Base-by-base conservation (phyloP, 2,888 invertebrate genomes). In the Hypena proboscidalis region DNA sequence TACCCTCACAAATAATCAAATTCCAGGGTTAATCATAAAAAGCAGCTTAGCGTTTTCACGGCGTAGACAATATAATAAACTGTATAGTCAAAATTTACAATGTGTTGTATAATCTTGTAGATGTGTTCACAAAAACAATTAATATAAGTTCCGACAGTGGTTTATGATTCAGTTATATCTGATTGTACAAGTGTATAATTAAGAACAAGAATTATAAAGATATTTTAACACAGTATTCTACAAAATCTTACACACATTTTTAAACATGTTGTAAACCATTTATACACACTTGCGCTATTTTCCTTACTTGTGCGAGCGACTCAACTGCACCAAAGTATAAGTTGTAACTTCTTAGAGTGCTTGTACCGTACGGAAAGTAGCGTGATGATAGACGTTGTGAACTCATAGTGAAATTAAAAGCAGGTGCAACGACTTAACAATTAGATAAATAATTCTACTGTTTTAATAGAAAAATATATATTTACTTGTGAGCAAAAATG, bases 371-470 rank as follows among this genome's bases (percentile, higher is more conserved):
- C 14, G 13, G n/a, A 13, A 6, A 14, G 14, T 11, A 29, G 15
- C 29, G 15, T 17, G n/a, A 29, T 15, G 4, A 29, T 29, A 29
- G 5, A 29, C 29, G 15, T 9, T 26, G 13, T 26, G 14, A 25
- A 25, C 22, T 27, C 25, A 34, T 56, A 44, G 50, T 31, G 61
- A 56, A 57, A 50, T 56, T 60, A 41, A 30, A 41, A 21, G 7
- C 31, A 6, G 61, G 57, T 57, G 57, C 57, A 57, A 57, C 57
- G 40, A 27, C 4, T 11, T 50, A 34, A n/a, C 14, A 9, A 22
- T 37, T 55, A 48, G 42, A 34, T 54, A 42, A 59, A 23, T 1
- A 59, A 56, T 30, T 55, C 11, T 47, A 25, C 11, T 26, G 26
- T 26, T 14, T n/a, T 26, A 26, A 14, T 11, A 14, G 7, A 13